These are phyloP conservation scores for Latrodectus hesperus DNA, from an alignment of 2,888 invertebrate genomes.

Conservation along the genomic window DNA sequence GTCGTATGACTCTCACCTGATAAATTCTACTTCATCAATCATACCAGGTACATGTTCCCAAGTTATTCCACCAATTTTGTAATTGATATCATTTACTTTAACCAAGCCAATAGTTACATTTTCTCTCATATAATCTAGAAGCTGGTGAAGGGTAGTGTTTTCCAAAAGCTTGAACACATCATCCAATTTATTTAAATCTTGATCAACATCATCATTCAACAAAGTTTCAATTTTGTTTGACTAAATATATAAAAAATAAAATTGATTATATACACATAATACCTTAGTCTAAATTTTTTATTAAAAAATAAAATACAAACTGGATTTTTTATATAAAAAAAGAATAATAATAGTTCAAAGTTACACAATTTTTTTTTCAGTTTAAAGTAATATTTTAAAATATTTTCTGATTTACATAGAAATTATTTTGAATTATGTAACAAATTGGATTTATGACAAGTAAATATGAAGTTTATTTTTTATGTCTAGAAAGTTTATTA, in stretches of 20 bases:
- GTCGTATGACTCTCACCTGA: conserved; percentile 72
- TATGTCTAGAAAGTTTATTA: no score
- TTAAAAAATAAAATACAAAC: background rate
- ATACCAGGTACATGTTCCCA: conserved; percentile 69
- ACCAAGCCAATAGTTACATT: conserved; percentile 69
- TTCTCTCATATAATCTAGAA: conserved; percentile 67
- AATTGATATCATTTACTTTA: conserved; percentile 71
- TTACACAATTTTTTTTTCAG: background rate
- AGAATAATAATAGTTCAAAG: background rate
- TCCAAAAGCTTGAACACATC: conserved; percentile 32
- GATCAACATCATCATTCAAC: conserved; percentile 66
- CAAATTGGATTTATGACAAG: no score
- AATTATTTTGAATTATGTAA: no score
- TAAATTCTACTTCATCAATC: conserved; percentile 74
- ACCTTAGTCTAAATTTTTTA: background rate
- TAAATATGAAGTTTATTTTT: no score
- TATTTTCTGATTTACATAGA: no score
- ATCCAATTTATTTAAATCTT: conserved; percentile 68
- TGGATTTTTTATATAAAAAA: background rate
- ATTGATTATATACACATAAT: background rate
- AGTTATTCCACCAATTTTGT: conserved; percentile 70
- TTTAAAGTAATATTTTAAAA: no score
- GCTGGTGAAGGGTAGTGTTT: conserved; percentile 36
- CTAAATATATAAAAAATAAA: conserved; percentile 63
- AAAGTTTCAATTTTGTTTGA: conserved; percentile 68